Conservation (phyloP, 1,140 invertebrate species). For the Mactra quadrangularis region DNA sequence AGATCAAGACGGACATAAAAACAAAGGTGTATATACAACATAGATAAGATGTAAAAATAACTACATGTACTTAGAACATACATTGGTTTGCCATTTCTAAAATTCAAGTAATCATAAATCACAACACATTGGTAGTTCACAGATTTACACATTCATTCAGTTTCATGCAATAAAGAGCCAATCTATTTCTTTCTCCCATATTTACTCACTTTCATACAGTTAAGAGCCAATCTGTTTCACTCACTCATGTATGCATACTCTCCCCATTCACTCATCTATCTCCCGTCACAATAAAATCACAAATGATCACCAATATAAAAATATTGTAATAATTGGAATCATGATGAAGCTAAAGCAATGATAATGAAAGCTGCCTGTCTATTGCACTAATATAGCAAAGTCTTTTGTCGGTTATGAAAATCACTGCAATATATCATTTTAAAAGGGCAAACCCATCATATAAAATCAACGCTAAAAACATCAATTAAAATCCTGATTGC, state of each 20-base stretch:
- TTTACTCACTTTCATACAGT: not conserved
- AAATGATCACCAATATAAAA: not conserved
- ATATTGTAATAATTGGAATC: not conserved
- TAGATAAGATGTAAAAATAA: constrained; percentile 43
- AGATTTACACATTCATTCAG: not conserved
- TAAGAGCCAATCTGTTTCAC: not conserved
- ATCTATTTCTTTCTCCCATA: not conserved
- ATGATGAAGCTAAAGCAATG: constrained; percentile 20
- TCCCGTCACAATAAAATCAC: not conserved
- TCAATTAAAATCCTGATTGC: constrained; percentile 50
- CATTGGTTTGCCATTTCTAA: constrained; percentile 60
- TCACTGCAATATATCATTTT: not conserved
- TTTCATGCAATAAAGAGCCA: not conserved
- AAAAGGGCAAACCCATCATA: not conserved
- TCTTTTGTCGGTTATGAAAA: constrained; percentile 14
- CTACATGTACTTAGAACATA: constrained; percentile 57
- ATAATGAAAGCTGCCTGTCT: constrained; percentile 11
- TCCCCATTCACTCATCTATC: not conserved
- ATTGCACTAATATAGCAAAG: constrained; percentile 40
- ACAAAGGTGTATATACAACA: constrained; percentile 37
- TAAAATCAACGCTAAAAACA: not conserved
- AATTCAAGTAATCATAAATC: not conserved
- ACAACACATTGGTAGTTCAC: not conserved
- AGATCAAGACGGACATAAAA: constrained; percentile 28
- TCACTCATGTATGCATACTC: not conserved